phyloP scores from a whole-genome alignment of 1,140 invertebrate genomes.

The Marisa cornuarietis region DNA sequence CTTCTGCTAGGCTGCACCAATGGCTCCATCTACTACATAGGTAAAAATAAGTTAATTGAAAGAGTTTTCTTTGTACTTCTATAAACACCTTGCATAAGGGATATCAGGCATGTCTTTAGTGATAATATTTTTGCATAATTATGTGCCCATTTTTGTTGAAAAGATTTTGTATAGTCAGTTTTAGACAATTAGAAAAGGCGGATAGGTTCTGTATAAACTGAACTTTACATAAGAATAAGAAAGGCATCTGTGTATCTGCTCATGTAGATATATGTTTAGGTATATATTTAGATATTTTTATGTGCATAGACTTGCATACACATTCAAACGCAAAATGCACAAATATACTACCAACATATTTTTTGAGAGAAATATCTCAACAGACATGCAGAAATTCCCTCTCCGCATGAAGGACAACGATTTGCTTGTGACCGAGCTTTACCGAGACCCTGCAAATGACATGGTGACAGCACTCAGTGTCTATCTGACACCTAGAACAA shows the following conservation, averaged over 20 bases:
- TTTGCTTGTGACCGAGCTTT: slow-evolving; percentile 94
- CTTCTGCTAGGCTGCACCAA: slow-evolving; percentile 93
- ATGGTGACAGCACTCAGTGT: slow-evolving; percentile 98
- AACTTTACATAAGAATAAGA: too few relatives aligned
- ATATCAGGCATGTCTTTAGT: background rate
- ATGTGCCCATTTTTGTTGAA: too few relatives aligned
- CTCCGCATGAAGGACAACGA: slow-evolving; percentile 99
- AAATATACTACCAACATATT: too few relatives aligned
- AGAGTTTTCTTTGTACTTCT: background rate
- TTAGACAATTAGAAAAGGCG: too few relatives aligned
- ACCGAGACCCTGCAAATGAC: slow-evolving; percentile 92
- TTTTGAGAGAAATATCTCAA: slow-evolving; percentile 21
- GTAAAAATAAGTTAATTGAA: slow-evolving; percentile 65
- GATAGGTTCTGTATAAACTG: too few relatives aligned
- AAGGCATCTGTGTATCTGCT: too few relatives aligned
- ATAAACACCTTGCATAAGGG: background rate
- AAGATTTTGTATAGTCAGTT: too few relatives aligned
- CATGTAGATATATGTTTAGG: too few relatives aligned
- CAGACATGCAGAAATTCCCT: slow-evolving; percentile 99
- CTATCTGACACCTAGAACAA: slow-evolving; percentile 97
- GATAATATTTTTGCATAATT: background rate
- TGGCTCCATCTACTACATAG: slow-evolving; percentile 97
- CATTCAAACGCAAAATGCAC: too few relatives aligned
- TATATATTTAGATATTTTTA: too few relatives aligned
- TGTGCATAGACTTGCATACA: too few relatives aligned